Conservation (phyloP, 2,113 vertebrate genomes). For the Lota lota region DNA sequence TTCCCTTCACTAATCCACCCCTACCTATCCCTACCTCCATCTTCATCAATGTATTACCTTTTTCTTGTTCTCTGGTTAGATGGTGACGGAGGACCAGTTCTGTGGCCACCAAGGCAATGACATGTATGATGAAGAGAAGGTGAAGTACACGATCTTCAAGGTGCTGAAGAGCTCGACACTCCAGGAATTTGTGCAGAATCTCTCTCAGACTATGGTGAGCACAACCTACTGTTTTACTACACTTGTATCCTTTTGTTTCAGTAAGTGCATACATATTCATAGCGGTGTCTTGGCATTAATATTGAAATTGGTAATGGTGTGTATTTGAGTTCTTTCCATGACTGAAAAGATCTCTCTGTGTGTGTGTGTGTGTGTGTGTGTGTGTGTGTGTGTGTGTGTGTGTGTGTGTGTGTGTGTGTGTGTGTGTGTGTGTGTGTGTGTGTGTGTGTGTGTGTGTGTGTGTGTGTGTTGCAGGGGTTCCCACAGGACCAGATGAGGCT, state of each 20-base stretch:
- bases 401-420: neutral
- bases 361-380: slow-evolving; percentile 3
- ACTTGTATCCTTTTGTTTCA: neutral
- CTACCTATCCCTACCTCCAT: too few relatives aligned
- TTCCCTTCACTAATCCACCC: too few relatives aligned
- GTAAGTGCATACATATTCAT: too few relatives aligned
- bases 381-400: slow-evolving; percentile 2
- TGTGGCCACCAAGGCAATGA: slow-evolving; percentile 99
- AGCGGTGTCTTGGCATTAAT: too few relatives aligned
- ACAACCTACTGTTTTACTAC: neutral
- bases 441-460: slow-evolving; percentile 1
- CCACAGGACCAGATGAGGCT: slow-evolving; percentile 98
- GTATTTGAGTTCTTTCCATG: neutral
- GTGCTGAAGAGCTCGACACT: slow-evolving; percentile 96
- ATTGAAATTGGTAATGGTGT: too few relatives aligned
- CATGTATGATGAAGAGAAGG: slow-evolving; percentile 99
- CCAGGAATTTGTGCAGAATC: slow-evolving; percentile 95
- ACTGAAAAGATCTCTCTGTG: neutral
- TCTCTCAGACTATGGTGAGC: slow-evolving; percentile 98
- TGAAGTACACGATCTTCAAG: slow-evolving; percentile 98
- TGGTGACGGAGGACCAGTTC: slow-evolving; percentile 98
- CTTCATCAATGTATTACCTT: neutral
- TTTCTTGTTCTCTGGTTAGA: slow-evolving; percentile 66
- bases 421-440: slow-evolving; percentile 8
- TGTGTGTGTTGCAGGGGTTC: slow-evolving; percentile 82